Evolutionary conservation across 2,113 vertebrate species (phyloP).

Genomic region (Anarhynchus alexandrinus): DNA sequence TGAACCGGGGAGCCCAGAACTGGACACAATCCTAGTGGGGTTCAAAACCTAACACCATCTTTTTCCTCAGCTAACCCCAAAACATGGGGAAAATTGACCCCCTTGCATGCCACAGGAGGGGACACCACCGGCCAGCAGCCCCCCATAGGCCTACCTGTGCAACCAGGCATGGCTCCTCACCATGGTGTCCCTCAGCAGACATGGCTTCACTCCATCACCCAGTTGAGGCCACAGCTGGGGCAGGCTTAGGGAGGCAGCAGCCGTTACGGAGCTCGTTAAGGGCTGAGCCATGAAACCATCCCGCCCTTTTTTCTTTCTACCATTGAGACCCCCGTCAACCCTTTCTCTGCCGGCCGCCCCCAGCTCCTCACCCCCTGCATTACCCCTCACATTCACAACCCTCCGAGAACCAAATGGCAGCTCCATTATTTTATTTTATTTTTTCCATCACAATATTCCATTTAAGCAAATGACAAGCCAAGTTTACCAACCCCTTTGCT

Average conservation of each 20-base stretch:
- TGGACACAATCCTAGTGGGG: fast-evolving
- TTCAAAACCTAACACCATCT: not conserved
- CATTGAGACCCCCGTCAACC: too few relatives aligned
- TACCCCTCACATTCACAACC: too few relatives aligned
- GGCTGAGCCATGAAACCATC: fast-evolving
- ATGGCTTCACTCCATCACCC: too few relatives aligned
- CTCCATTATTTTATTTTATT: not conserved
- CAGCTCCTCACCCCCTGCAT: too few relatives aligned
- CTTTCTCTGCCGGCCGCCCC: too few relatives aligned
- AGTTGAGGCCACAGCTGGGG: fast-evolving
- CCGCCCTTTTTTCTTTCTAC: fast-evolving
- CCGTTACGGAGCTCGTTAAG: fast-evolving
- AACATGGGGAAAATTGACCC: fast-evolving
- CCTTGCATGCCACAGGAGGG: fast-evolving
- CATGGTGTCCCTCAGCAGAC: fast-evolving
- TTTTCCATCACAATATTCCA: fast-evolving
- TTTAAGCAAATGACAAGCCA: not conserved
- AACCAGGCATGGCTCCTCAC: fast-evolving
- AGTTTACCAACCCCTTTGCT: not conserved
- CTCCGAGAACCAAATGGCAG: not conserved
- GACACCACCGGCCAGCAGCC: fast-evolving
- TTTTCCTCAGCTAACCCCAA: not conserved
- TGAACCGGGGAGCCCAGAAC: too few relatives aligned
- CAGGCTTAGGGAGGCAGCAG: fast-evolving
- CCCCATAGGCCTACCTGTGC: not conserved